Evolutionary conservation across 2,113 vertebrate genomes (phyloP).

Genomic region (Hippocampus zosterae): DNA sequence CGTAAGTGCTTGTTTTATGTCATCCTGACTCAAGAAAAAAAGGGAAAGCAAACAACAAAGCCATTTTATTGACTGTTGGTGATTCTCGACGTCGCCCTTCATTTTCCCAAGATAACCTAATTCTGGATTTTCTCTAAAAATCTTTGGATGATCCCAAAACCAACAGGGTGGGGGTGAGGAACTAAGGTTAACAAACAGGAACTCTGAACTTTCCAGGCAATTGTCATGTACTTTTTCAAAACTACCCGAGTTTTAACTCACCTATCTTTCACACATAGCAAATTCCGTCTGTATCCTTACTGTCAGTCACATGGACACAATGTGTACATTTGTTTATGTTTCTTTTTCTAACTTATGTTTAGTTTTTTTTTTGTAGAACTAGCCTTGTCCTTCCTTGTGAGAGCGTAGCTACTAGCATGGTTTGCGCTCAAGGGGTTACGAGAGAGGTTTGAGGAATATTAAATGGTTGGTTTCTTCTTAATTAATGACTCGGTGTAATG

Average conservation of each 20-base stretch:
- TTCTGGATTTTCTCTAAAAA: not conserved
- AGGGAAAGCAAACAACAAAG: conserved; percentile 2
- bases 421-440: conserved; percentile 21
- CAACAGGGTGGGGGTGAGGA: not conserved
- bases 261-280: not conserved
- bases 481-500: not conserved
- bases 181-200: not conserved
- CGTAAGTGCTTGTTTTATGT: conserved; percentile 41
- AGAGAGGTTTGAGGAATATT: not conserved
- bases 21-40: not conserved
- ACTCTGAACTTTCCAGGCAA: not conserved
- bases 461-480: not conserved
- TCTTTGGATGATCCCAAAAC: not conserved
- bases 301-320: conserved; percentile 24
- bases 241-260: not conserved
- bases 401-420: conserved; percentile 29
- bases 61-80: not conserved
- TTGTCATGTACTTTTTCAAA: not conserved
- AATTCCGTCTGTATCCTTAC: not conserved
- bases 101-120: not conserved
- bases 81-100: not conserved
- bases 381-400: conserved; percentile 26
- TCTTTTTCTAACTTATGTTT: conserved; percentile 65
- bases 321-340: conserved; percentile 64
- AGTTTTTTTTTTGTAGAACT: conserved; percentile 29